These are phyloP conservation scores for Drosophila nebulosa DNA, from an alignment of 1,140 invertebrate genomes.

Conservation along the genomic window DNA sequence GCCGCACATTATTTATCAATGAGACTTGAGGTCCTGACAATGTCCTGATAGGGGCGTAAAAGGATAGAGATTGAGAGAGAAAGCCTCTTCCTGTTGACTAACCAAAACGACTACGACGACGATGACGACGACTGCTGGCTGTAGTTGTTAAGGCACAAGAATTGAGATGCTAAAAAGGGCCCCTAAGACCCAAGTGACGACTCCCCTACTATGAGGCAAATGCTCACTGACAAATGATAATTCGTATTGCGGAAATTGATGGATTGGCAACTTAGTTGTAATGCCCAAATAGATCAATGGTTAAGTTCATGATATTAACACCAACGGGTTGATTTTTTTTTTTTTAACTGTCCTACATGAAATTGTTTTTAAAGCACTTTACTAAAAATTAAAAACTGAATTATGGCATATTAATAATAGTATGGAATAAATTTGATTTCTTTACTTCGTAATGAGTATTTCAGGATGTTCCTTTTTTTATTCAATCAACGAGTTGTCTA, in stretches of 20 bases:
- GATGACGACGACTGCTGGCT: too few relatives aligned
- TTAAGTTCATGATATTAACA: background rate
- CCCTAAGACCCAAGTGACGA: background rate
- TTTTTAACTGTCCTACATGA: too few relatives aligned
- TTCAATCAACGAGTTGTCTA: too few relatives aligned
- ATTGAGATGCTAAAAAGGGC: background rate
- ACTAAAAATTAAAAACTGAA: background rate
- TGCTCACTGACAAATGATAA: background rate
- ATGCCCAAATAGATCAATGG: background rate
- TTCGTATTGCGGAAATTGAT: background rate
- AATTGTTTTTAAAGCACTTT: background rate
- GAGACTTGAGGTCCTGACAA: conserved; percentile 13
- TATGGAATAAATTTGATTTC: too few relatives aligned
- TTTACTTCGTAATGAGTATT: too few relatives aligned
- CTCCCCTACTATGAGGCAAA: background rate
- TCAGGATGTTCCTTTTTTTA: too few relatives aligned
- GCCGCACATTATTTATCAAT: conserved; percentile 44
- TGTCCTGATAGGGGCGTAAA: conserved; percentile 16
- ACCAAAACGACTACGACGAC: background rate
- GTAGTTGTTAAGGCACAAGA: background rate
- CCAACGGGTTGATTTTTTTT: background rate
- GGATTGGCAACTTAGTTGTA: background rate
- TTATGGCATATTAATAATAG: too few relatives aligned
- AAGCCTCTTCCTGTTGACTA: background rate
- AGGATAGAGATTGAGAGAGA: background rate